These are phyloP conservation scores for Albula goreensis DNA, from an alignment of 2,113 vertebrate species.

Conservation along the genomic window DNA sequence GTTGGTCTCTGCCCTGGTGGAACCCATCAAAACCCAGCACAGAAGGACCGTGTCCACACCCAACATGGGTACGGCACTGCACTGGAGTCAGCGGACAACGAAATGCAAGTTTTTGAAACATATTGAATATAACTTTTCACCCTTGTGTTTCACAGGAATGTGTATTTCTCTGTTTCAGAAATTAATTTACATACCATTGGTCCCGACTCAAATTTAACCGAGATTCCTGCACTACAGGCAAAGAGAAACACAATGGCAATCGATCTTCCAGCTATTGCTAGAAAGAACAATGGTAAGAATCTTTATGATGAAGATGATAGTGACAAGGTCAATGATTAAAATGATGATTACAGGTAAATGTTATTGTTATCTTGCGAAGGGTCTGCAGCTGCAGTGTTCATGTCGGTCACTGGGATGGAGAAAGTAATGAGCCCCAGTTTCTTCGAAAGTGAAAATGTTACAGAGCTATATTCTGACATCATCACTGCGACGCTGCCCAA, in stretches of 20 bases:
- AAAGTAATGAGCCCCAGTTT: slow-evolving; percentile 54
- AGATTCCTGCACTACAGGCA: slow-evolving; percentile 27
- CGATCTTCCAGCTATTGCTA: slow-evolving; percentile 45
- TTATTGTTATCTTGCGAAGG: slow-evolving; percentile 35
- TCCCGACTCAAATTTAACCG: neutral
- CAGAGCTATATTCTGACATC: slow-evolving; percentile 57
- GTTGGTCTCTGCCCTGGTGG: slow-evolving; percentile 41
- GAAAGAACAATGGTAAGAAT: slow-evolving; percentile 51
- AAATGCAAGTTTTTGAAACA: too few species aligned
- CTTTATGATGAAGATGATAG: neutral
- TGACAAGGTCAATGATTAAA: neutral
- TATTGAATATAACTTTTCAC: too few species aligned
- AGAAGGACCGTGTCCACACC: slow-evolving; percentile 29
- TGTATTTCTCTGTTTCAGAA: slow-evolving; percentile 39
- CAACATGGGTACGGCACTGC: slow-evolving; percentile 47
- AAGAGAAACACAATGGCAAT: slow-evolving; percentile 50
- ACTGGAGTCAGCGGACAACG: too few species aligned
- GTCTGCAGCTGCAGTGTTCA: slow-evolving; percentile 50
- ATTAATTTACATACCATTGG: slow-evolving; percentile 41
- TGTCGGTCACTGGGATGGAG: slow-evolving; percentile 55
- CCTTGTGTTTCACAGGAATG: neutral
- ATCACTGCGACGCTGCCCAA: slow-evolving; percentile 51
- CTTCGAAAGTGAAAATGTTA: slow-evolving; percentile 48
- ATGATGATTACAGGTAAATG: neutral
- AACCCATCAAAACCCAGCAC: neutral